These are phyloP conservation scores for Diabrotica virgifera DNA, from an alignment of 1,140 invertebrate species.

Conservation along the genomic window DNA sequence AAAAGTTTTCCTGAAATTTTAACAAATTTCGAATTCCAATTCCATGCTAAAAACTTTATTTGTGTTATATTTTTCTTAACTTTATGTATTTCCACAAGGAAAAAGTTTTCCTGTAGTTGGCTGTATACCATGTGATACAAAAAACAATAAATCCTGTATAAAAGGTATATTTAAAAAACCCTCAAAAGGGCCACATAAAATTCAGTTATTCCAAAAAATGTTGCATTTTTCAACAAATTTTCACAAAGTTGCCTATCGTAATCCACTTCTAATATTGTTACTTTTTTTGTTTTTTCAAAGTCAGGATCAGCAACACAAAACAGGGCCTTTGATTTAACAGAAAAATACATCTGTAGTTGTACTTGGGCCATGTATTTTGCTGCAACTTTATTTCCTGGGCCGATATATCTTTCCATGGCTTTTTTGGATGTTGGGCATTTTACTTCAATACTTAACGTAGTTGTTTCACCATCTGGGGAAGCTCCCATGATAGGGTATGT, in stretches of 20 bases:
- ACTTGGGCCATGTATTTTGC: constrained; percentile 38
- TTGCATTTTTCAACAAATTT: too few species aligned
- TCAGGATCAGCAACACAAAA: constrained; percentile 35
- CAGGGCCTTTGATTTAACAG: constrained; percentile 29
- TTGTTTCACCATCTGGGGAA: constrained; percentile 42
- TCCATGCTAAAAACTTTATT: too few species aligned
- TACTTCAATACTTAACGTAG: constrained; percentile 39
- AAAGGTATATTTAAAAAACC: too few species aligned
- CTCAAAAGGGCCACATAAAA: too few species aligned
- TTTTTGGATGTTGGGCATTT: constrained; percentile 40
- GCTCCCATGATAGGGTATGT: constrained; percentile 40
- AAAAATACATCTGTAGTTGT: constrained; percentile 43
- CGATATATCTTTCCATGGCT: constrained; percentile 30
- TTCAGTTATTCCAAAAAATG: too few species aligned
- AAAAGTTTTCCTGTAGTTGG: too few species aligned
- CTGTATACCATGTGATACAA: too few species aligned
- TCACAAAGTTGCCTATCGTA: neutral
- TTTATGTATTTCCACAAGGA: too few species aligned
- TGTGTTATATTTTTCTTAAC: too few species aligned
- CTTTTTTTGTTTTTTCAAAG: constrained; percentile 30
- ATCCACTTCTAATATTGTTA: neutral
- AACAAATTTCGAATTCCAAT: too few species aligned
- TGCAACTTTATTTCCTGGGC: constrained; percentile 25
- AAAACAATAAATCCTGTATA: too few species aligned
- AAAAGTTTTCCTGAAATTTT: too few species aligned